Evolutionary conservation across 2,113 vertebrate species (phyloP), one percentile per base, ranked within the genome.

Genomic region (Xiphophorus hellerii): DNA sequence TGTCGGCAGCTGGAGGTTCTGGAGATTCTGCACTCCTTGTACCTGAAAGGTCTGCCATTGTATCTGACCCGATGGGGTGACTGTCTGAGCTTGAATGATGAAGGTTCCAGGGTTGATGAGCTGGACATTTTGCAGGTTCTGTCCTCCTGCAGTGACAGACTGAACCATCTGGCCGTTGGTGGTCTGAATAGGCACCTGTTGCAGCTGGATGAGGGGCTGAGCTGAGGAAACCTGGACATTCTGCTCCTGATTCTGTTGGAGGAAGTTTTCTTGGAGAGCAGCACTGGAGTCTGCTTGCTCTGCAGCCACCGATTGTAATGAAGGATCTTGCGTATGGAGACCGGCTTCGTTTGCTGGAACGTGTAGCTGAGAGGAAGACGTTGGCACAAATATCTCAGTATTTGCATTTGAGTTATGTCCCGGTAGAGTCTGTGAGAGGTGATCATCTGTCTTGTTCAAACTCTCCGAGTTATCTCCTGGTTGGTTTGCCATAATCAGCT

Each of bases 21-120:
- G 98, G 86, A 99, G 96, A 88, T 98, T 98, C 90, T 99, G 98
- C 73, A 99, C 97, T 75, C 97, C 97, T 92, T 99, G 98, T 86
- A 99, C 97, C 95, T 99, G 98, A 94, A 99, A 99, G 58, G 98
- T 99, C 88, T 99, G 98, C 98, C 98, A 99, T 88, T 98, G 98
- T 93, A 99, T 98, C 94, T 99, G 97, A 87, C 98, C 98, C 69
- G 97, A 97, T 48, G 98, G 96, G 37, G 97, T 97, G 92, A 99
- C 97, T 29, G 98, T 99, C 93, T 99, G 98, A 84, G 98, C 98
- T 94, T 99, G 98, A 94, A 99, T 98, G 94, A 99, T 95, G 95
- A 99, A 98, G 77, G 98, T 96, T 92, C 98, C 98, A 30, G 98
- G 97, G 91, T 99, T 99, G 93, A 98, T 96, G 84, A 99, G 95